Evolutionary conservation across 2,797 vertebrate species (phyloP).

Genomic region (Malacoctenus gilli): DNA sequence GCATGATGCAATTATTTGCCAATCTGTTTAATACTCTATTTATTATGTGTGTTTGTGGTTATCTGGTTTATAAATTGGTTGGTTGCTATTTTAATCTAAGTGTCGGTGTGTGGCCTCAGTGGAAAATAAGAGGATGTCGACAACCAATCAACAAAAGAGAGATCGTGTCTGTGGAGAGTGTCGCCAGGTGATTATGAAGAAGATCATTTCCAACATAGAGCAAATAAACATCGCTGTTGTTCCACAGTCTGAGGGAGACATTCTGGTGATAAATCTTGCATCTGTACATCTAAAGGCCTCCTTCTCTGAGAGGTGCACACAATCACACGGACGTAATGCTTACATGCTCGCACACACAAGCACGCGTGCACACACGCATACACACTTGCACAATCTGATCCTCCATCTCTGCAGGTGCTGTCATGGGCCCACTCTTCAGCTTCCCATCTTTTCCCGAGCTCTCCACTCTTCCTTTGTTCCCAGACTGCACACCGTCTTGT

Average conservation of each 20-base stretch:
- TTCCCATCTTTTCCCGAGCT: slow-evolving; percentile 65
- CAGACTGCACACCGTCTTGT: slow-evolving; percentile 77
- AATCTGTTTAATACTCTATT: neutral
- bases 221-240: slow-evolving; percentile 25
- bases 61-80: slow-evolving; percentile 4
- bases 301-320: slow-evolving; percentile 44
- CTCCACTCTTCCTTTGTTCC: slow-evolving; percentile 79
- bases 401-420: slow-evolving; percentile 74
- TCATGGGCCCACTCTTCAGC: slow-evolving; percentile 75
- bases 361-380: slow-evolving; percentile 36
- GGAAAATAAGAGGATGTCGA: slow-evolving; percentile 18
- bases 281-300: slow-evolving; percentile 60
- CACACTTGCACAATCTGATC: slow-evolving; percentile 50
- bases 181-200: slow-evolving; percentile 27
- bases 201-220: slow-evolving; percentile 29
- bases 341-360: slow-evolving; percentile 40
- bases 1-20: neutral
- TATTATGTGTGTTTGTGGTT: slow-evolving; percentile 7
- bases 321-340: slow-evolving; percentile 63
- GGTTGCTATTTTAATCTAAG: slow-evolving; percentile 9
- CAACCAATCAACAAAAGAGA: slow-evolving; percentile 16
- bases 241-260: slow-evolving; percentile 27
- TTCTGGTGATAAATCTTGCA: slow-evolving; percentile 35
- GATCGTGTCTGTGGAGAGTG: slow-evolving; percentile 19
- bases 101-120: slow-evolving; percentile 9